Conservation (phyloP, 2,113 vertebrate species). For the Crocuta crocuta region DNA sequence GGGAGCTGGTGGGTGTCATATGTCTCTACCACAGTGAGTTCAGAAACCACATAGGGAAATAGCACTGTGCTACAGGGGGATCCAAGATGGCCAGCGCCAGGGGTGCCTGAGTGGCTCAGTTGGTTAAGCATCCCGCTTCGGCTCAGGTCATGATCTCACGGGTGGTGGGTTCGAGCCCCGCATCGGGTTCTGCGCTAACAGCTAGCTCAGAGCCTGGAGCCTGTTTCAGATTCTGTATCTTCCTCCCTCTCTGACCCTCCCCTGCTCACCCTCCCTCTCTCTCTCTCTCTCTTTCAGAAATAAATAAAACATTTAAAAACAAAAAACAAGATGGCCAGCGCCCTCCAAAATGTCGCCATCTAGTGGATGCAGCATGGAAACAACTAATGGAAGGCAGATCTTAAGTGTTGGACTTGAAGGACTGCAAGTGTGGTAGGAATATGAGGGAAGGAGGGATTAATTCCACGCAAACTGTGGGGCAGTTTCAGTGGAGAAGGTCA, state of each 20-base stretch:
- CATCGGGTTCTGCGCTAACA: no score
- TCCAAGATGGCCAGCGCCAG: neutral
- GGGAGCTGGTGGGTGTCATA: neutral
- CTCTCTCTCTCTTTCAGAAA: no score
- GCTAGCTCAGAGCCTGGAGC: no score
- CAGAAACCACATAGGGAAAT: neutral
- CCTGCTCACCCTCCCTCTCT: no score
- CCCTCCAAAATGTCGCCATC: neutral
- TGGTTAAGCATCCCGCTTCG: no score
- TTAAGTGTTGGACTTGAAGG: neutral
- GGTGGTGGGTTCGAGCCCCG: no score
- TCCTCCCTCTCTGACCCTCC: no score
- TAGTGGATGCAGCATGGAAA: neutral
- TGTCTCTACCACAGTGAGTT: neutral
- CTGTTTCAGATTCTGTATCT: no score
- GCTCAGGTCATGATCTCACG: no score
- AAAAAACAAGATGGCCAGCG: neutral
- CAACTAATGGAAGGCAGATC: neutral
- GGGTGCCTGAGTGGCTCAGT: no score
- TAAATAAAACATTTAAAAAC: no score
- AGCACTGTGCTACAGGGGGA: accelerated
- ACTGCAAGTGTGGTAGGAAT: neutral
- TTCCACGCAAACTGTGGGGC: neutral
- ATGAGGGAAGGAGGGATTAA: neutral
- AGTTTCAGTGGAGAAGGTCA: neutral